A percentile compares a stretch with the other conserved stretches of the same genome.
phyloP scores from a whole-genome alignment of 2,888 invertebrate species.

The Copidosoma aretas region DNA sequence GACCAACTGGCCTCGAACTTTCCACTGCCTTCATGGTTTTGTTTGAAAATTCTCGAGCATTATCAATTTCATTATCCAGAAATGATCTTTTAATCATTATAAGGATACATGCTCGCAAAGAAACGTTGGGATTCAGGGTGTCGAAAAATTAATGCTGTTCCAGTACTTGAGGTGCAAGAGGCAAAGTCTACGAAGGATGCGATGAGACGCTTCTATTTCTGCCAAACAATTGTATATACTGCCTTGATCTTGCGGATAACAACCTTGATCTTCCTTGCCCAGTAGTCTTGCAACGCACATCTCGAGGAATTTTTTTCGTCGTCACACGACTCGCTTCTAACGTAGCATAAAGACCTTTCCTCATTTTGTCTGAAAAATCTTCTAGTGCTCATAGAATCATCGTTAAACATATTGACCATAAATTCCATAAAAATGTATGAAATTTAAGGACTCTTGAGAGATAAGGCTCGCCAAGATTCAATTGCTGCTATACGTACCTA shows the following conservation, averaged over 20 bases:
- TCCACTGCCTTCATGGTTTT: constrained; percentile 77
- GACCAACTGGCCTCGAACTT: constrained; percentile 70
- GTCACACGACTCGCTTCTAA: constrained; percentile 86
- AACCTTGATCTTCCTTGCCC: constrained; percentile 78
- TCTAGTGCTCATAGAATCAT: constrained; percentile 93
- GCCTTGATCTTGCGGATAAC: constrained; percentile 84
- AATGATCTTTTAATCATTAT: constrained; percentile 5
- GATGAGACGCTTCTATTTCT: constrained; percentile 81
- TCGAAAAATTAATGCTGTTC: constrained; percentile 96
- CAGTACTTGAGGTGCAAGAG: constrained; percentile 86
- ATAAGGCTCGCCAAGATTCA: constrained; percentile 89
- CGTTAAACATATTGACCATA: constrained; percentile 99
- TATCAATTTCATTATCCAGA: constrained; percentile 37
- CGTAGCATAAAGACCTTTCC: constrained; percentile 91
- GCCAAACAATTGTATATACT: too few relatives aligned
- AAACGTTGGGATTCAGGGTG: constrained; percentile 93
- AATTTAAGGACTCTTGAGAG: constrained; percentile 82
- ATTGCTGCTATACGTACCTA: constrained; percentile 94
- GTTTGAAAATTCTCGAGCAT: constrained; percentile 71
- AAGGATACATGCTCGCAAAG: constrained; percentile 88
- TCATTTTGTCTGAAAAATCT: constrained; percentile 92
- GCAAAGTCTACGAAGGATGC: constrained; percentile 85
- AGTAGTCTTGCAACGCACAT: constrained; percentile 90
- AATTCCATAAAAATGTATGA: constrained; percentile 92
- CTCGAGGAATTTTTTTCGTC: constrained; percentile 85